phyloP scores from a whole-genome alignment of 2,113 vertebrate species.

The Lethenteron camtschaticum region DNA sequence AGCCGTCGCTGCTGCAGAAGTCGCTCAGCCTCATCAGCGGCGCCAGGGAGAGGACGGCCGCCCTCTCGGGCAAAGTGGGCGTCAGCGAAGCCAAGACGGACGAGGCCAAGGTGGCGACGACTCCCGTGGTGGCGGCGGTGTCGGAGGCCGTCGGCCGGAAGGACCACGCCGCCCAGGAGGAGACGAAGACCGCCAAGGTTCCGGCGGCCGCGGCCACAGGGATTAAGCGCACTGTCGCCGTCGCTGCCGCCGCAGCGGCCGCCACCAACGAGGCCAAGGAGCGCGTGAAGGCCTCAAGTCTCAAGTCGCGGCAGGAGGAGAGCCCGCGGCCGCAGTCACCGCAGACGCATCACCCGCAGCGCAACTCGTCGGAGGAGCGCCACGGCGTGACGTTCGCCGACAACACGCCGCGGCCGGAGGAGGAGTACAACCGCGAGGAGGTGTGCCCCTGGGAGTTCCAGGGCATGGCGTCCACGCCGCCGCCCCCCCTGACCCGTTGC shows the following conservation, averaged over 20 bases:
- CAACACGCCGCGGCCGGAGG: conserved; percentile 15
- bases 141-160: neutral
- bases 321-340: conserved; percentile 10
- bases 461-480: conserved; percentile 13
- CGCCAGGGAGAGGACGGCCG: conserved; percentile 18
- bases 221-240: no score
- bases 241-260: neutral
- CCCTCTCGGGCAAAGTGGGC: conserved; percentile 20
- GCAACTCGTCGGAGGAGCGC: conserved; percentile 7
- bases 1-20: conserved; percentile 31
- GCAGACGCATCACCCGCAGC: neutral
- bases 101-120: conserved; percentile 11
- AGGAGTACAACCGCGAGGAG: conserved; percentile 18
- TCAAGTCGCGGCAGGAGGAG: conserved; percentile 20
- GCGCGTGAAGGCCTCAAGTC: conserved; percentile 6
- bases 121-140: conserved; percentile 11
- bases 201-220: no score
- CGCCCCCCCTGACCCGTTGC: conserved; percentile 11
- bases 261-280: neutral
- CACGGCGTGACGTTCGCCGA: conserved; percentile 10
- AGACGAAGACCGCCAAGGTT: neutral
- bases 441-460: conserved; percentile 27
- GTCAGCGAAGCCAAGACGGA: conserved; percentile 16
- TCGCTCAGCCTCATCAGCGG: conserved; percentile 28
- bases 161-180: conserved; percentile 6